Evolutionary conservation across 2,113 vertebrate genomes (phyloP).

Genomic region (Notothenia coriiceps): DNA sequence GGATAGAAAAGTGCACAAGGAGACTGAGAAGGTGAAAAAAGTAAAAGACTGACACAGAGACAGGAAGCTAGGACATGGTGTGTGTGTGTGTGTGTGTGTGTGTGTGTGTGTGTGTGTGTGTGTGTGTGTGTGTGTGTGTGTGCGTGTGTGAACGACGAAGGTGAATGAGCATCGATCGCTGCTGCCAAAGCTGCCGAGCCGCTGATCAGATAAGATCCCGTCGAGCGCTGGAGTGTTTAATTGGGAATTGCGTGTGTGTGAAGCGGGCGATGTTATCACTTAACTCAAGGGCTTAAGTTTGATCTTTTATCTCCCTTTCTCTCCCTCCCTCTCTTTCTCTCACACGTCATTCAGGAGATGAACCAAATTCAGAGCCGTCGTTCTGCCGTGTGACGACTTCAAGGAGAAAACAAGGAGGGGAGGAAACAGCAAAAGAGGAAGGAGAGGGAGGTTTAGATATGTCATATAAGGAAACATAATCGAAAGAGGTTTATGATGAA

Average conservation of each 20-base stretch:
- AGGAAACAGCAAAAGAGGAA: neutral
- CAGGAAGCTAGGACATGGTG: neutral
- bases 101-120: neutral
- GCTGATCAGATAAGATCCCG: conserved; percentile 67
- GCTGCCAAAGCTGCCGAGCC: conserved; percentile 55
- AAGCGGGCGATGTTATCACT: conserved; percentile 66
- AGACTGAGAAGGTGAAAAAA: conserved; percentile 1
- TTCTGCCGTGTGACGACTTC: conserved; percentile 47
- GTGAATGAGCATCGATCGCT: conserved; percentile 52
- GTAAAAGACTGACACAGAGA: neutral
- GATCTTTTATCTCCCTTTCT: conserved; percentile 46
- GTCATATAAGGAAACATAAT: neutral
- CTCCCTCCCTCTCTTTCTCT: conserved; percentile 1
- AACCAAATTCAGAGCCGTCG: conserved; percentile 23
- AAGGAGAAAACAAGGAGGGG: conserved; percentile 45
- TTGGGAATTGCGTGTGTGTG: conserved; percentile 55
- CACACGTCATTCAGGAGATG: conserved; percentile 27
- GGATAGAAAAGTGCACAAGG: neutral
- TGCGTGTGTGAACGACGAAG: neutral
- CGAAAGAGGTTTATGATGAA: conserved; percentile 11
- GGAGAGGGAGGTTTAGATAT: neutral
- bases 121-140: neutral
- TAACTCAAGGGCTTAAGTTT: conserved; percentile 61
- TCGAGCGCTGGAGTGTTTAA: conserved; percentile 65
- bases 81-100: neutral